Evolutionary conservation across 2,888 invertebrate species (phyloP).

Genomic region (Megamerina dolium): DNA sequence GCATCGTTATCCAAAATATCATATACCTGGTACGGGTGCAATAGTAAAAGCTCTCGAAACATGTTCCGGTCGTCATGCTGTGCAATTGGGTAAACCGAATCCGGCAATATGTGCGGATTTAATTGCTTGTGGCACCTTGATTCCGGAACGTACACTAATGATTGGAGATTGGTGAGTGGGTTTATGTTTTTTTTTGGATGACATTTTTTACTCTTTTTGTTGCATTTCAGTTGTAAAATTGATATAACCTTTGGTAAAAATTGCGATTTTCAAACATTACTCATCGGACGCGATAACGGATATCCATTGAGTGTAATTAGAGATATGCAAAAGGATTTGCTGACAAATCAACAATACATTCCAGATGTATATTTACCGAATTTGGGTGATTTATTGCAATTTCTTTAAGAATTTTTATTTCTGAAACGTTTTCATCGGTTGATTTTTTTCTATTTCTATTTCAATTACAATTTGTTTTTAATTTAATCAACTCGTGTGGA

Average conservation of each 20-base stretch:
- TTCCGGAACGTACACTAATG: constrained; percentile 65
- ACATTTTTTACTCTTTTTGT: not conserved
- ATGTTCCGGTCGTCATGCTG: constrained; percentile 68
- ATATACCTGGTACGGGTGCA: constrained; percentile 76
- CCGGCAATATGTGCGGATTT: constrained; percentile 68
- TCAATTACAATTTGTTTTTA: too few species aligned
- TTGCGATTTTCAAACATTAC: constrained; percentile 79
- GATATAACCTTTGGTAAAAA: constrained; percentile 85
- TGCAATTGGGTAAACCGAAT: constrained; percentile 89
- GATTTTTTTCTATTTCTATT: too few species aligned
- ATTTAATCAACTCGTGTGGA: too few species aligned
- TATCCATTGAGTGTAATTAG: constrained; percentile 58
- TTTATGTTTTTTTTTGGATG: not conserved
- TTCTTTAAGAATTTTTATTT: constrained; percentile 4
- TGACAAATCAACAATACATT: constrained; percentile 56
- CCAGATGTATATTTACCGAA: constrained; percentile 68
- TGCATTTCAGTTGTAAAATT: constrained; percentile 68
- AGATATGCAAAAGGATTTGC: constrained; percentile 51
- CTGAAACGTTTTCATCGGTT: too few species aligned
- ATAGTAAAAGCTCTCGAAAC: constrained; percentile 79
- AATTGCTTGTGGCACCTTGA: constrained; percentile 62
- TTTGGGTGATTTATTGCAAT: constrained; percentile 61
- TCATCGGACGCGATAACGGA: constrained; percentile 84
- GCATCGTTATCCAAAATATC: constrained; percentile 67
- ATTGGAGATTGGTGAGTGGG: constrained; percentile 45